Percentiles rank a stretch among this genome's conserved stretches.
These are phyloP conservation scores for Montipora sp. DNA, from an alignment of 64 coral and sea anemone species.

Conservation along the genomic window DNA sequence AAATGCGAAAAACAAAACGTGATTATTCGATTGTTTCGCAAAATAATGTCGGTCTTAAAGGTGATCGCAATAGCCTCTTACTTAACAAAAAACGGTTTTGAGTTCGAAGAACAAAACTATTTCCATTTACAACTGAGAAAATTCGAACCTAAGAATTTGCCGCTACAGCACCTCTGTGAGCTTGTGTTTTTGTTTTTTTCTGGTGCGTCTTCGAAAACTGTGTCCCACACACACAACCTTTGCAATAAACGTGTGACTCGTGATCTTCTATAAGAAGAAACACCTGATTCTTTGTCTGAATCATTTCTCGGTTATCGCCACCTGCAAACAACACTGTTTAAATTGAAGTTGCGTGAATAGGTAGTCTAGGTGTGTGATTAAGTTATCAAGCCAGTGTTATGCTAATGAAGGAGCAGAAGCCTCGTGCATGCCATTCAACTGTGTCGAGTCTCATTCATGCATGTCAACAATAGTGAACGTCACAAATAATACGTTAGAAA, in stretches of 20 bases:
- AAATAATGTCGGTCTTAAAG: background rate
- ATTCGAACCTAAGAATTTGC: no score
- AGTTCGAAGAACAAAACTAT: no score
- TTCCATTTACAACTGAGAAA: no score
- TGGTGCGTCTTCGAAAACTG: background rate
- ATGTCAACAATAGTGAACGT: conserved; percentile 32
- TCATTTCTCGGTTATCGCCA: conserved; percentile 33
- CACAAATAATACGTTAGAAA: conserved; percentile 44
- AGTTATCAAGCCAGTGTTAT: conserved; percentile 27
- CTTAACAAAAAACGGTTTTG: background rate
- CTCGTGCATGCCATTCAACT: conserved; percentile 46
- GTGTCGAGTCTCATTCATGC: conserved; percentile 29
- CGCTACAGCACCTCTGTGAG: no score
- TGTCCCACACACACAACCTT: background rate
- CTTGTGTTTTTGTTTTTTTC: background rate
- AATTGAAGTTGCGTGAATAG: conserved; percentile 1
- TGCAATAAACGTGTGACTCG: background rate
- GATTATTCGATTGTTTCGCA: background rate
- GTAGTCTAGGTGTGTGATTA: conserved; percentile 30
- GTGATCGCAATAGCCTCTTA: background rate
- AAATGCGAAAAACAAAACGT: conserved; percentile 1
- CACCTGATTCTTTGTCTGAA: conserved; percentile 49
- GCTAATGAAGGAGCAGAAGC: conserved; percentile 14
- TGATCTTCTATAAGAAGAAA: conserved; percentile 16
- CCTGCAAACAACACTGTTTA: conserved; percentile 32